Evolutionary conservation across 2,888 invertebrate species (phyloP).

Genomic region (Ernsta delagoae): DNA sequence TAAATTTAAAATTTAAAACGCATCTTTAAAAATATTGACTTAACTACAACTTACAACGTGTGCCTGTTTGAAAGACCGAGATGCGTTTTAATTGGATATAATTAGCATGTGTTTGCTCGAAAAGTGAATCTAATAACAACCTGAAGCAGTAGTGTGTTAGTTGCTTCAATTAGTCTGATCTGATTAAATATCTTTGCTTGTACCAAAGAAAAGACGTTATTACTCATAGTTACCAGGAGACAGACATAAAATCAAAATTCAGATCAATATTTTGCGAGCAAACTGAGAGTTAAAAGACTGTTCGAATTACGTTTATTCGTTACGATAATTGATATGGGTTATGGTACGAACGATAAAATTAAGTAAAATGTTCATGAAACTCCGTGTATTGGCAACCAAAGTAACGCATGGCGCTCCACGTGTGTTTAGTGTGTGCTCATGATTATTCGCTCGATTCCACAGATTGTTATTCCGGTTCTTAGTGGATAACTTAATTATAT

Average conservation of each 20-base stretch:
- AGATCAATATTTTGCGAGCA: no score
- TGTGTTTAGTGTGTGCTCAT: conserved; percentile 18
- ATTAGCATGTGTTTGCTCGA: background rate
- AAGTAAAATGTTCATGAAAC: background rate
- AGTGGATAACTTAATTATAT: conserved; percentile 22
- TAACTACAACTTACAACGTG: no score
- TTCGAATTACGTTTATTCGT: no score
- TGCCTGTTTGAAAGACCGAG: background rate
- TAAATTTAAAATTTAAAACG: background rate
- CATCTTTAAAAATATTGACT: background rate
- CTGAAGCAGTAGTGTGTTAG: background rate
- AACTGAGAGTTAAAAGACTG: no score
- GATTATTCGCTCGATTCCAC: conserved; percentile 25
- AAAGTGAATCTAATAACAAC: background rate
- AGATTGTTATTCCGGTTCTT: conserved; percentile 29
- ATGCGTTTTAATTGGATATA: conserved; percentile 1
- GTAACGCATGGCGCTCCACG: conserved; percentile 9
- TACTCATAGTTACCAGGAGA: no score
- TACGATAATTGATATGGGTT: no score
- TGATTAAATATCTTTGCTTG: background rate
- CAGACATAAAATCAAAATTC: no score
- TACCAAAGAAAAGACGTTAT: background rate
- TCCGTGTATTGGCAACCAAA: background rate
- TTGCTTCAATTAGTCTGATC: background rate
- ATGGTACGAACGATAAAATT: conserved; percentile 8